A percentile compares a stretch with the other conserved stretches of the same genome.
Conservation (phyloP, 2,888 invertebrate species). For the Plebejus melissa region DNA sequence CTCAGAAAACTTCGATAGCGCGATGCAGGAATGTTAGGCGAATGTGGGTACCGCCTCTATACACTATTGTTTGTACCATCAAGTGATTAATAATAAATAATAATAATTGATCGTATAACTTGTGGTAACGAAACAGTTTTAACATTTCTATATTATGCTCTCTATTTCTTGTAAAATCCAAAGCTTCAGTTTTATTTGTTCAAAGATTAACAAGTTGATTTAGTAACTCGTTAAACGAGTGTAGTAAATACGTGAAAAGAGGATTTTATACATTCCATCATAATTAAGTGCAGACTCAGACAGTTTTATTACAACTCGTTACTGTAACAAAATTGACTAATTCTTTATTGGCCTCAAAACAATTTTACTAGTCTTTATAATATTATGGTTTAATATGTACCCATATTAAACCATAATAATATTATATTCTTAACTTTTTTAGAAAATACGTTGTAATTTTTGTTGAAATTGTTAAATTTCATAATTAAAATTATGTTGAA, state of each 20-base stretch:
- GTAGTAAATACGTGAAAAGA: background rate
- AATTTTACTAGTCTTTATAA: background rate
- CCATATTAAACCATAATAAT: no score
- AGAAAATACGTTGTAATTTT: no score
- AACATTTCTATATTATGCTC: background rate
- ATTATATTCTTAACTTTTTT: no score
- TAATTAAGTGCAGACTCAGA: slow-evolving; percentile 16
- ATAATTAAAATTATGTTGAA: background rate
- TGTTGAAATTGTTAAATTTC: background rate
- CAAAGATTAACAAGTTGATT: background rate
- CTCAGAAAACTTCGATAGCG: no score
- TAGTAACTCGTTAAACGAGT: slow-evolving; percentile 11
- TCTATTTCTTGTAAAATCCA: background rate
- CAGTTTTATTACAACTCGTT: background rate
- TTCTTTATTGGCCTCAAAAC: background rate
- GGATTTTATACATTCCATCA: background rate
- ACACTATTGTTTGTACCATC: background rate
- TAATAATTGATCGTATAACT: background rate
- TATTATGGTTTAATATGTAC: no score
- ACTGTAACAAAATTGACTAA: background rate
- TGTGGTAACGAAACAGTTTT: background rate
- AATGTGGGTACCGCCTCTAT: background rate
- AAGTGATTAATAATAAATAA: background rate
- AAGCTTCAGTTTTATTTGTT: background rate
- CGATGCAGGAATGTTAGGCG: no score